Percentiles rank a stretch among this genome's conserved stretches.
These are phyloP conservation scores for Cryptoprocta ferox DNA, from an alignment of 2,797 vertebrate species.

Conservation along the genomic window DNA sequence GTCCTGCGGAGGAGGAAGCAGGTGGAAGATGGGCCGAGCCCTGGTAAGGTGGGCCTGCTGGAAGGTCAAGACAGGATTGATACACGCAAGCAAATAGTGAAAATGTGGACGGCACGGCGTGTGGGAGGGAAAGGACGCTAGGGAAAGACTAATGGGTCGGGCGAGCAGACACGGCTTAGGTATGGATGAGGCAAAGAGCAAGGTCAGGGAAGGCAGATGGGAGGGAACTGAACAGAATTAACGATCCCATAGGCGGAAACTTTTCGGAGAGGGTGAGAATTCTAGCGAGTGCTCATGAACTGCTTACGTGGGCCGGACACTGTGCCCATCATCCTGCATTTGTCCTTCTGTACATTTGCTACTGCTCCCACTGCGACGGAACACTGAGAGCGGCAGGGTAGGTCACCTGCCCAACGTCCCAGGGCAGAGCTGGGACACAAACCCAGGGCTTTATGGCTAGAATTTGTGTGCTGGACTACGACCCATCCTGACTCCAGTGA, in stretches of 20 bases:
- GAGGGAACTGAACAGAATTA: neutral
- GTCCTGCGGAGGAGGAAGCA: too few relatives aligned
- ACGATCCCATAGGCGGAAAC: neutral
- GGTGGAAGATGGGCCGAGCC: neutral
- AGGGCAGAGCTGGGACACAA: neutral
- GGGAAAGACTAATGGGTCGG: accelerated
- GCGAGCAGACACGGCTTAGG: neutral
- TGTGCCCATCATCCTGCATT: accelerated
- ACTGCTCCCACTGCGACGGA: neutral
- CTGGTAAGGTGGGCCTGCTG: accelerated
- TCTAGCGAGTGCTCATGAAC: neutral
- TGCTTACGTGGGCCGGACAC: too few relatives aligned
- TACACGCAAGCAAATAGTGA: accelerated
- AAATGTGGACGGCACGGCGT: accelerated
- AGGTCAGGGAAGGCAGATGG: neutral
- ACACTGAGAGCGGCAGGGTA: neutral
- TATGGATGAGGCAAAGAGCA: too few relatives aligned
- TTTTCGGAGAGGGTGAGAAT: neutral
- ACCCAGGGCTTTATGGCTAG: neutral
- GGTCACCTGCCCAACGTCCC: neutral
- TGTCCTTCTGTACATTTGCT: accelerated
- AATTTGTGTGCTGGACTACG: neutral
- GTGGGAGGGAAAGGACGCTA: neutral
- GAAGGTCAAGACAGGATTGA: neutral
- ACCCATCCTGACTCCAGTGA: neutral